phyloP scores from a whole-genome alignment of 2,113 vertebrate species.

The Atherinomorus stipes region DNA sequence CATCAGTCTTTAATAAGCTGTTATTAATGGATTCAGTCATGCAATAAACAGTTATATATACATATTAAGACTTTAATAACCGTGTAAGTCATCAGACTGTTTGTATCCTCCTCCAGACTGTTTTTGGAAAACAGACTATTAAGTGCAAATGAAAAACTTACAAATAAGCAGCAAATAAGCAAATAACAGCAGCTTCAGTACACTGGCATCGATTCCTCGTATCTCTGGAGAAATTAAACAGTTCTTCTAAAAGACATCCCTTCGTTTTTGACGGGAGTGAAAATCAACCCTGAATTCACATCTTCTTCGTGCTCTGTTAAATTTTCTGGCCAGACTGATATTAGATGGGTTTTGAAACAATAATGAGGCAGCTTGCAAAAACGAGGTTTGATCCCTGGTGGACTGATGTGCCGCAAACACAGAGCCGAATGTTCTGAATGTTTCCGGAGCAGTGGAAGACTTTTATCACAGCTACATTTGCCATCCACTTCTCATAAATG shows the following conservation, averaged over 20 bases:
- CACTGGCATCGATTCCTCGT: background rate
- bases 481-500: background rate
- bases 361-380: slow-evolving; percentile 4
- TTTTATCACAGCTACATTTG: background rate
- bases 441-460: background rate
- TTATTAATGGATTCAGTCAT: slow-evolving; percentile 34
- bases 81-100: background rate
- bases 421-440: background rate
- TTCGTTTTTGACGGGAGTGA: background rate
- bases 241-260: background rate
- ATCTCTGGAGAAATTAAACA: background rate
- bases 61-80: background rate
- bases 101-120: background rate
- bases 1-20: slow-evolving; percentile 5
- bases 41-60: background rate
- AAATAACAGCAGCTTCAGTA: background rate
- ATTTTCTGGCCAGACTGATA: background rate
- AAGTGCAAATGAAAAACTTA: background rate
- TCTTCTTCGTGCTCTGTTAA: background rate
- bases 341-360: slow-evolving; percentile 2
- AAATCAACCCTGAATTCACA: background rate
- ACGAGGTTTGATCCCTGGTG: background rate
- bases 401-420: background rate
- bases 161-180: slow-evolving; percentile 11
- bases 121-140: slow-evolving; percentile 8